phyloP scores from a whole-genome alignment of 1,140 invertebrate genomes.

The Cyphomyrmex costatus region DNA sequence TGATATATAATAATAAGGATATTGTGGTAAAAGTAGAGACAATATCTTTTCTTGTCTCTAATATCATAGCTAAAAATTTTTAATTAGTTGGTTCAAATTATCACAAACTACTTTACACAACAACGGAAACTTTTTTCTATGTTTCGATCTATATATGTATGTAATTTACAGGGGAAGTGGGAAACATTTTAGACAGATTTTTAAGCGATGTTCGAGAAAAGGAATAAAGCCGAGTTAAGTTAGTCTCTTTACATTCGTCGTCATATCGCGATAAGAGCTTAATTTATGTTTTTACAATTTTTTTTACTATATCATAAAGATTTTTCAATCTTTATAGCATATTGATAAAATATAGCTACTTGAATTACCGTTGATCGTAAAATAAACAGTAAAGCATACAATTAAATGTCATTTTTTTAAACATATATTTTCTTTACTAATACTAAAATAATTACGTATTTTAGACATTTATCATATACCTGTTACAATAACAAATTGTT shows the following conservation, averaged over 20 bases:
- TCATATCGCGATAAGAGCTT: constrained; percentile 30
- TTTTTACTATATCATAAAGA: not conserved
- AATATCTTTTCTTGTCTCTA: constrained; percentile 61
- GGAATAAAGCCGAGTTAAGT: constrained; percentile 47
- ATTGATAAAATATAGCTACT: not conserved
- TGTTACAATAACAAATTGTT: not conserved
- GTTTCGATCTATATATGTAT: constrained; percentile 23
- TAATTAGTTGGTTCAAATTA: constrained; percentile 35
- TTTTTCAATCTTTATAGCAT: not conserved
- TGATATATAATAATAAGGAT: constrained; percentile 64
- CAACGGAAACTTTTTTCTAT: constrained; percentile 27
- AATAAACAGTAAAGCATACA: not conserved
- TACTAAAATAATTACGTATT: not conserved
- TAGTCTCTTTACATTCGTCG: constrained; percentile 38
- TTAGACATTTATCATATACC: not conserved
- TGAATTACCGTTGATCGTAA: not conserved
- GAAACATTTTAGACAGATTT: constrained; percentile 53
- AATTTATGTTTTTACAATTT: constrained; percentile 21
- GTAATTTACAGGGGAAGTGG: constrained; percentile 48
- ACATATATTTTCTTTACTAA: not conserved
- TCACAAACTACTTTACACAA: constrained; percentile 29
- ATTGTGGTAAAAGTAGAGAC: constrained; percentile 80
- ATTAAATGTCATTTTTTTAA: not conserved
- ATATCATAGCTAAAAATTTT: constrained; percentile 27
- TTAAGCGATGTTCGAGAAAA: constrained; percentile 55